These are phyloP conservation scores for Argopecten irradians DNA, from an alignment of 1,140 invertebrate species.

Conservation along the genomic window DNA sequence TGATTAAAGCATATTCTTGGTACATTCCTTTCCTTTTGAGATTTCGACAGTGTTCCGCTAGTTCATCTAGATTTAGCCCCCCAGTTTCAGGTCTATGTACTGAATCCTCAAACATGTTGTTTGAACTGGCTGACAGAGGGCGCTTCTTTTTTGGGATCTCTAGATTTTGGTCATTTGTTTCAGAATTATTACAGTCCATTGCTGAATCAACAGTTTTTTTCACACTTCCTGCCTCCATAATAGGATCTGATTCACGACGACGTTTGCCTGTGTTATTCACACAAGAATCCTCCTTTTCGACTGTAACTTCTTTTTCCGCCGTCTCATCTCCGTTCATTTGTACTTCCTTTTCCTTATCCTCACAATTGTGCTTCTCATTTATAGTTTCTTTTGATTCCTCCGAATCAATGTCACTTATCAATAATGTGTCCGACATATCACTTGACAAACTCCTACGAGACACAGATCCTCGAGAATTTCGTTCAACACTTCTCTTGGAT, in stretches of 20 bases:
- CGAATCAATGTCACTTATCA: conserved; percentile 74
- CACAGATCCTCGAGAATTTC: conserved; percentile 41
- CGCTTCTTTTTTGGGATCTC: conserved; percentile 65
- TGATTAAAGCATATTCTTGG: conserved; percentile 88
- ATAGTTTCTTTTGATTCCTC: conserved; percentile 78
- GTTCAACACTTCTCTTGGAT: conserved; percentile 44
- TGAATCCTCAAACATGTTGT: conserved; percentile 67
- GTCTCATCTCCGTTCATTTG: conserved; percentile 55
- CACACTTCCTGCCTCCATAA: conserved; percentile 43
- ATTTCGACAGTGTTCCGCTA: conserved; percentile 86
- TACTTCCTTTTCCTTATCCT: conserved; percentile 70
- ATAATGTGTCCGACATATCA: conserved; percentile 62
- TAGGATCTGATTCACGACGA: conserved; percentile 56
- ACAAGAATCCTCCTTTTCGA: conserved; percentile 60
- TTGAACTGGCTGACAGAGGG: conserved; percentile 55
- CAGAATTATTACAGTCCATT: conserved; percentile 21
- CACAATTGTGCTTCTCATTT: conserved; percentile 76
- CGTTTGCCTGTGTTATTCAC: conserved; percentile 49
- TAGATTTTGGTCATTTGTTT: conserved; percentile 37
- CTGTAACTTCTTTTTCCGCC: conserved; percentile 62
- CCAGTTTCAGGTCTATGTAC: conserved; percentile 71
- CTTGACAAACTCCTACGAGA: conserved; percentile 64
- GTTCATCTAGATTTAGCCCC: conserved; percentile 85
- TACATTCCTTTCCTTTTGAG: conserved; percentile 87
- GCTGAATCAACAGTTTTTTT: conserved; percentile 50